Evolutionary conservation across 2,797 vertebrate genomes (phyloP), one percentile per base, ranked within the genome.

Genomic region (Menidia menidia): DNA sequence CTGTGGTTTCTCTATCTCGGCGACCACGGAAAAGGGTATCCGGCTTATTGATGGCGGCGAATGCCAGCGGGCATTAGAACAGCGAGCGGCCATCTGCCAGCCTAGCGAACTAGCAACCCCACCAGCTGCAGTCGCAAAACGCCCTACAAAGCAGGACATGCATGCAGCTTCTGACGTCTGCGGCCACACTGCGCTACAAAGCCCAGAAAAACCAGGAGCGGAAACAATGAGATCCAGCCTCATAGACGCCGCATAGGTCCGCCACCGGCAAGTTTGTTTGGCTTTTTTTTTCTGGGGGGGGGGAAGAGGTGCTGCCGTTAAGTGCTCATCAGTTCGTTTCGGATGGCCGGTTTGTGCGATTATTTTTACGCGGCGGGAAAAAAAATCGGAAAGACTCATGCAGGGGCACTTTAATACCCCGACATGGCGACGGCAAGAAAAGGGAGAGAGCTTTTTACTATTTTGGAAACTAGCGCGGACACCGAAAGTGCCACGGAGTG

Each of bases 111-210:
- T 88, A 93, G 93, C 90, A 88, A 90, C 88, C 93, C 93, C 92
- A 94, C 92, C 94, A 95, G 94, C 94, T 95, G 93, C 95, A 95
- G 94, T 94, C 94, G 93, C 94, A 95, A 93, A 95, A 95, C 94
- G 94, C 94, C 94, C 94, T 94, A 94, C 94, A 94, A 93, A 95
- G 94, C 95, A 95, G 94, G 94, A 95, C 95, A 94, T 95, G 94
- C 93, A 93, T 93, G 93, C 95, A 95, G 95, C 95, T 95, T 94
- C 95, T 95, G 95, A 95, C 95, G 95, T 95, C 94, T 95, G 94
- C 93, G 93, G 94, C 95, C 95, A 95, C 94, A 94, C 94, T 94
- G 93, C 94, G 94, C 94, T 88, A 91, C 94, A 93, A 94, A 94
- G 93, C 92, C 88, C 89, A 92, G 92, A 92, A 94, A 92, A 90